These are phyloP conservation scores for Cotesia glomerata DNA, from an alignment of 1,140 invertebrate species.

Conservation along the genomic window DNA sequence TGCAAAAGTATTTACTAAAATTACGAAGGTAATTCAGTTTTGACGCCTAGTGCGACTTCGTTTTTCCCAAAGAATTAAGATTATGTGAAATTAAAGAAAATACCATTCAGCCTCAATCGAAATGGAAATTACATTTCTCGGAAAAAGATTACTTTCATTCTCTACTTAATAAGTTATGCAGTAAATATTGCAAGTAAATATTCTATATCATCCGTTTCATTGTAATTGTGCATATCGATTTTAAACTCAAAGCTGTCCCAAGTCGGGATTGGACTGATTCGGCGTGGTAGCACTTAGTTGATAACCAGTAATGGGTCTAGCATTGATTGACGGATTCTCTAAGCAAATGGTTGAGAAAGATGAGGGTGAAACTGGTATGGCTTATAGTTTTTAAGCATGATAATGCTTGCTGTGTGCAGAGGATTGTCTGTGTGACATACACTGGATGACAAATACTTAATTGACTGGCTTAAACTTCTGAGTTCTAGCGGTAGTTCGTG, in stretches of 20 bases:
- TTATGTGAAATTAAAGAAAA: no score
- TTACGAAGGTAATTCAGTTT: no score
- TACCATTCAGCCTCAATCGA: no score
- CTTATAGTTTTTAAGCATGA: neutral
- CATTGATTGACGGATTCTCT: neutral
- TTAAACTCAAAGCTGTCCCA: slow-evolving; percentile 4
- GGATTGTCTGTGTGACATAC: neutral
- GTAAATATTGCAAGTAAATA: no score
- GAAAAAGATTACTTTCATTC: no score
- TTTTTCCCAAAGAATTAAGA: no score
- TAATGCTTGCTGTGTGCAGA: neutral
- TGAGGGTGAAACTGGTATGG: neutral
- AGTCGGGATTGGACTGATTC: slow-evolving; percentile 8
- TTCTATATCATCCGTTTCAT: neutral
- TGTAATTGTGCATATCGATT: slow-evolving; percentile 13
- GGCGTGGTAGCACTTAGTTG: neutral
- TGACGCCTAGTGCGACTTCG: no score
- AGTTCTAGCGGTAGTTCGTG: neutral
- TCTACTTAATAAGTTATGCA: no score
- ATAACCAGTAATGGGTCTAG: neutral
- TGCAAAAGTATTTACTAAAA: no score
- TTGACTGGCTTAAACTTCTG: neutral
- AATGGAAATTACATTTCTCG: no score
- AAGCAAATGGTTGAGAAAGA: slow-evolving; percentile 4
- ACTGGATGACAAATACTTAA: neutral